These are phyloP conservation scores for Notarius quadriscutis DNA, from an alignment of 2,113 vertebrate genomes.

Conservation along the genomic window DNA sequence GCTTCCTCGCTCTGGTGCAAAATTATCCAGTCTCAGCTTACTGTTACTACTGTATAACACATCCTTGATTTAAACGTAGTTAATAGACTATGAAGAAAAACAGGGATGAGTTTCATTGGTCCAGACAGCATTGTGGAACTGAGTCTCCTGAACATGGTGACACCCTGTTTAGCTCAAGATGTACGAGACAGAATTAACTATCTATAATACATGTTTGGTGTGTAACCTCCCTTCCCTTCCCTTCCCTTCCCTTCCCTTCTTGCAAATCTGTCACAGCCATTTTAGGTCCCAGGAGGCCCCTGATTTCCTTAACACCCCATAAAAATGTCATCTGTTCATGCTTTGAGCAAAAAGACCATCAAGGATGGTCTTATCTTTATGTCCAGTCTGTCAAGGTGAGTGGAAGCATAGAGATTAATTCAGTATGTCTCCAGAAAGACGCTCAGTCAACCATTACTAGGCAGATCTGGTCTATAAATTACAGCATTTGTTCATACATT, in stretches of 20 bases:
- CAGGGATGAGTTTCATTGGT: neutral
- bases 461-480: conserved; percentile 5
- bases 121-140: conserved; percentile 3
- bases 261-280: conserved; percentile 22
- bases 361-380: conserved; percentile 30
- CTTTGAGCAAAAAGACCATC: conserved; percentile 29
- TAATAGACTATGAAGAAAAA: neutral
- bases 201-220: conserved; percentile 31
- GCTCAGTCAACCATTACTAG: conserved; percentile 16
- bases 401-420: conserved; percentile 1
- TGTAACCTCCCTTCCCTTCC: conserved; percentile 29
- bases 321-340: conserved; percentile 28
- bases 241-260: conserved; percentile 30
- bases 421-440: neutral
- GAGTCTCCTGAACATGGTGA: conserved; percentile 27
- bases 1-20: conserved; percentile 49
- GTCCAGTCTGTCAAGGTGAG: conserved; percentile 23
- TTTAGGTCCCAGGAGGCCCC: conserved; percentile 31
- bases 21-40: conserved; percentile 20
- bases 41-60: conserved; percentile 8
- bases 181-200: conserved; percentile 24
- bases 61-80: conserved; percentile 16
- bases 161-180: conserved; percentile 15
- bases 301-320: conserved; percentile 28
- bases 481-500: neutral